These are phyloP conservation scores for Delichon dasypus DNA, from an alignment of 2,797 vertebrate genomes.

Conservation along the genomic window DNA sequence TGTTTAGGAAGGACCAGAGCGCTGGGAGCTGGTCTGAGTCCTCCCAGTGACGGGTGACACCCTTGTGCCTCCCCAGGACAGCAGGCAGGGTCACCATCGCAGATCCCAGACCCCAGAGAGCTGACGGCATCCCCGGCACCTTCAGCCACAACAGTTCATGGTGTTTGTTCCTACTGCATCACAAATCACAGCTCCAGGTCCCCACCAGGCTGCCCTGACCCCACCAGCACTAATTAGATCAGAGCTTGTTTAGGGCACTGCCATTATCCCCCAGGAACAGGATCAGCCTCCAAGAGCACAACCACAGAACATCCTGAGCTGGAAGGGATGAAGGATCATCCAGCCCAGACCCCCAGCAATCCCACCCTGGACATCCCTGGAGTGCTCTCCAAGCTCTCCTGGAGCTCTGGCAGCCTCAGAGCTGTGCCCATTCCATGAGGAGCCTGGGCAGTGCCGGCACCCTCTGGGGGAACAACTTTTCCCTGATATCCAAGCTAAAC, in stretches of 20 bases:
- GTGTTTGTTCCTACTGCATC: fast-evolving
- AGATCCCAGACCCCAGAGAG: neutral
- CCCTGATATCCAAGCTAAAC: neutral
- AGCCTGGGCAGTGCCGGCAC: neutral
- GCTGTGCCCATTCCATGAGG: neutral
- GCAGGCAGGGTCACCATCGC: fast-evolving
- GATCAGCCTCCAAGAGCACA: neutral
- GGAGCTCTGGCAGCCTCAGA: neutral
- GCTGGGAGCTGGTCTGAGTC: neutral
- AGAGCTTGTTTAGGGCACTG: neutral
- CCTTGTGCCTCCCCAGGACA: neutral
- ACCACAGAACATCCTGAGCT: neutral
- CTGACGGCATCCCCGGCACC: neutral
- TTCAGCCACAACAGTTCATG: fast-evolving
- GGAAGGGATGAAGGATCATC: neutral
- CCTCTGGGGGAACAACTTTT: neutral
- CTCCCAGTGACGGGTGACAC: neutral
- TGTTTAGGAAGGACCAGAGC: neutral
- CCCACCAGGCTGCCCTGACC: neutral
- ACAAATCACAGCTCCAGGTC: neutral
- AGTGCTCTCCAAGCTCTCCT: fast-evolving
- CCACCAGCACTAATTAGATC: neutral
- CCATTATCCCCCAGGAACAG: neutral
- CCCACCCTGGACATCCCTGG: neutral
- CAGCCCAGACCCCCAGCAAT: neutral